These are phyloP conservation scores for Empidonax alnorum DNA, from an alignment of 2,113 vertebrate species.

Conservation along the genomic window DNA sequence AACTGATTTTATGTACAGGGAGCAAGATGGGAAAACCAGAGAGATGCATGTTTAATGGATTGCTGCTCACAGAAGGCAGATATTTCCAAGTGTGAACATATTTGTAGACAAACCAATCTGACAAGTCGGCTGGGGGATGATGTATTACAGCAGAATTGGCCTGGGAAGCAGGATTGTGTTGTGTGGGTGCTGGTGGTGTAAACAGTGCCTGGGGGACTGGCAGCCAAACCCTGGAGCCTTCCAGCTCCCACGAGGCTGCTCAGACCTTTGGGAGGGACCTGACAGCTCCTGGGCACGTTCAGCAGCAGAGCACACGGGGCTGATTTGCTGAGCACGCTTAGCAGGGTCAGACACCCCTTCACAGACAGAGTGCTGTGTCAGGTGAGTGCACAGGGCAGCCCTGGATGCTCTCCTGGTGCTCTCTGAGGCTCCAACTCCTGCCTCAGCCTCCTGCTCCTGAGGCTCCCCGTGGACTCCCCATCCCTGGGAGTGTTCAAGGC, in stretches of 20 bases:
- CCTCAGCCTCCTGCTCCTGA: rapidly evolving
- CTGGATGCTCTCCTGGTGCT: not conserved
- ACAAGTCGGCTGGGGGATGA: constrained; percentile 76
- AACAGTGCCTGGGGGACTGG: constrained; percentile 45
- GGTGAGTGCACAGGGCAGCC: not conserved
- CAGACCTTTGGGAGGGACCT: not conserved
- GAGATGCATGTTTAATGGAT: constrained; percentile 75
- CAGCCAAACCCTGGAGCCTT: not conserved
- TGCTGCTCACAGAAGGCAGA: constrained; percentile 27
- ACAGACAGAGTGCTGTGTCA: rapidly evolving
- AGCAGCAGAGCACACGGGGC: rapidly evolving
- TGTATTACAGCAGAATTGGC: constrained; percentile 33
- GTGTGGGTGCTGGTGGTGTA: not conserved
- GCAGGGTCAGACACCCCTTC: not conserved
- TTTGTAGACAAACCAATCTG: constrained; percentile 75
- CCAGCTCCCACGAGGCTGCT: not conserved
- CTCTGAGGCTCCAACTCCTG: not conserved
- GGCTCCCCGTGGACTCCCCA: not conserved
- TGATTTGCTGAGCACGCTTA: not conserved
- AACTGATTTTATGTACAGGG: constrained; percentile 40
- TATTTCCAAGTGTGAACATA: constrained; percentile 54
- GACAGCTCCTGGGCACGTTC: not conserved
- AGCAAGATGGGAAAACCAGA: constrained; percentile 30
- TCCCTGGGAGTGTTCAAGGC: not conserved
- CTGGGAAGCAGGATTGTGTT: constrained; percentile 8